Evolutionary conservation across 2,888 invertebrate species (phyloP), one percentile per base, ranked within the genome.

Genomic region (Cephus spinipes): DNA sequence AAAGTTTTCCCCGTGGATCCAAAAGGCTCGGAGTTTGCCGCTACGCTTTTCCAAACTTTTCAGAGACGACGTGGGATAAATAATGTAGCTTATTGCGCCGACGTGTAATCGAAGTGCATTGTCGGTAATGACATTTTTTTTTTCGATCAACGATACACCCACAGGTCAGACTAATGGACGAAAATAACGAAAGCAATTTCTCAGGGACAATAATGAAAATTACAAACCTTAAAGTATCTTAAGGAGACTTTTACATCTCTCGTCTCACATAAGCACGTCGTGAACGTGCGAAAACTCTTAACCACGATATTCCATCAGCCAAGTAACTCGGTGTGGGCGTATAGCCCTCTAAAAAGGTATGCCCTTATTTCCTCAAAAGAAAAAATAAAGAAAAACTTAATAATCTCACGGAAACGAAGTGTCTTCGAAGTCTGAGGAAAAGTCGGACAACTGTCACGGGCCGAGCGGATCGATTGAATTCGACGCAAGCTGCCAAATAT

Each of bases 61-160:
- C 78, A 81, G 81, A 77, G 81, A 74, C 81, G 71, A 71, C 31
- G 32, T 32, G 71, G 77, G 82, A 86, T 87, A 87, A 87, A 87
- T 87, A 87, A 87, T 87, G 86, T 85, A 84, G 82, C 83, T 82
- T 81, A 83, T 40, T 40, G 85, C 85, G 83, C 83, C 81, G 80
- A 75, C 81, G 82, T 84, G 86, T 87, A 85, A 87, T 87, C 85
- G 83, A 80, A 35, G 6, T 40, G 40, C 4, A 55, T 55, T 9
- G 23, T 9, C 0, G 55, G 23, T 12, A 36, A 36, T 12, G 36
- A 12, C 12, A 55, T 23, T 55, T 55, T 55, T 55, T 30, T 55
- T 35, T 23, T 55, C 23, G 23, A 23, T 55, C 23, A 9, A 23
- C 55, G 9, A 15, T 6, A 23, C 15, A 9, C 23, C 23, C 55